A percentile compares a stretch with the other conserved stretches of the same genome.
Conservation (phyloP, 2,888 invertebrate genomes). For the Drosophila imparisetae region DNA sequence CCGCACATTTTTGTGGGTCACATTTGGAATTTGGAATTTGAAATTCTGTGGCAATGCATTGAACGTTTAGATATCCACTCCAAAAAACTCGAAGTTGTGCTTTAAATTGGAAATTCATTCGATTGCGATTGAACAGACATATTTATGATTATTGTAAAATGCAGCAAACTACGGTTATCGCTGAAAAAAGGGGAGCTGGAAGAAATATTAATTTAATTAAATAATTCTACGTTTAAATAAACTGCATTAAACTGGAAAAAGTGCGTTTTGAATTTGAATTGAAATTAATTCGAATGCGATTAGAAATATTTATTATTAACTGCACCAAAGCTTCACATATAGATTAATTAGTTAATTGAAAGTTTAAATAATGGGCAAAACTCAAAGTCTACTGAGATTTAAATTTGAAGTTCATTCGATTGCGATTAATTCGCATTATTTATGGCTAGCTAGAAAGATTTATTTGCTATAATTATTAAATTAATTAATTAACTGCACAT, state of each 20-base stretch:
- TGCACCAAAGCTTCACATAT: neutral
- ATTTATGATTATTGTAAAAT: neutral
- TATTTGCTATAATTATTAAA: neutral
- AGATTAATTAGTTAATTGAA: constrained; percentile 35
- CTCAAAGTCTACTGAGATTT: constrained; percentile 21
- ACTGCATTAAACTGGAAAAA: constrained; percentile 20
- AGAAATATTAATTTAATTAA: neutral
- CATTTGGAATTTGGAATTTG: constrained; percentile 56
- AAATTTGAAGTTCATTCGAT: constrained; percentile 37
- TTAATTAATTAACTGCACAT: constrained; percentile 34
- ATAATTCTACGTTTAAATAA: constrained; percentile 55
- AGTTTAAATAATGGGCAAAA: constrained; percentile 41
- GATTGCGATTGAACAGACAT: neutral
- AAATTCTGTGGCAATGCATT: constrained; percentile 61
- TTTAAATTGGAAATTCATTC: constrained; percentile 44
- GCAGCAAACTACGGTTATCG: neutral
- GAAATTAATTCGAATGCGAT: constrained; percentile 27
- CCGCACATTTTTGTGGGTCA: constrained; percentile 59
- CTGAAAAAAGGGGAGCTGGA: too few relatives aligned
- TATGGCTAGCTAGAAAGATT: neutral
- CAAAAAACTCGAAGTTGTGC: constrained; percentile 25
- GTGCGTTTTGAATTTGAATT: constrained; percentile 40
- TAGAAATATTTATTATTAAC: neutral
- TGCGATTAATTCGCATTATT: neutral
- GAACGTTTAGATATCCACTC: constrained; percentile 51